phyloP scores from a whole-genome alignment of 2,797 vertebrate species.

The Semaprochilodus insignis region DNA sequence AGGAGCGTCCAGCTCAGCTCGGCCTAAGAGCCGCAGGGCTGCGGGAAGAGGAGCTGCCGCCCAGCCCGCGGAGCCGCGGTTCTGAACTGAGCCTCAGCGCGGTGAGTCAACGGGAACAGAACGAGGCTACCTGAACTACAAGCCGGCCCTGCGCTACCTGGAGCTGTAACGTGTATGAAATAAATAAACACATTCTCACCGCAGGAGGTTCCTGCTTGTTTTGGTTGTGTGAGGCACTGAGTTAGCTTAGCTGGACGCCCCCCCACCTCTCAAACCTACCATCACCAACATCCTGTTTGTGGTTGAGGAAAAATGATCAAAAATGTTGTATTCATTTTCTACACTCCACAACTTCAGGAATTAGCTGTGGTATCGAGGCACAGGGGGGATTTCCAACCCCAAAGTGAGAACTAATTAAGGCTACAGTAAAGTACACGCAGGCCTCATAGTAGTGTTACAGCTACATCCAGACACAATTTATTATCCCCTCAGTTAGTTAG shows the following conservation, averaged over 20 bases:
- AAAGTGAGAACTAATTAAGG: too few relatives aligned
- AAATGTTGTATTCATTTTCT: neutral
- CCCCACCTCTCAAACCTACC: neutral
- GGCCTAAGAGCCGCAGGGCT: conserved; percentile 66
- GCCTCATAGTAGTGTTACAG: neutral
- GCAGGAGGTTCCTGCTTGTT: neutral
- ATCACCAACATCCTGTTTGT: neutral
- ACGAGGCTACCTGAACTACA: conserved; percentile 44
- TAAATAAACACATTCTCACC: neutral
- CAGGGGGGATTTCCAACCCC: too few relatives aligned
- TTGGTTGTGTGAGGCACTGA: neutral
- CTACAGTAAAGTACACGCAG: neutral
- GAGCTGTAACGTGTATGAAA: neutral
- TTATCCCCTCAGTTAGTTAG: neutral
- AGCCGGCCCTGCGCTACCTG: neutral
- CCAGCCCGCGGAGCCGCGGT: conserved; percentile 62
- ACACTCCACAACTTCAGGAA: too few relatives aligned
- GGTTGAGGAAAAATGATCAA: neutral
- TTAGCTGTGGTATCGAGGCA: neutral
- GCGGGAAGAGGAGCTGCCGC: conserved; percentile 58
- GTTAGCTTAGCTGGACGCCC: neutral
- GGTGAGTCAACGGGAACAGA: conserved; percentile 68
- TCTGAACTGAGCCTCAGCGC: conserved; percentile 64
- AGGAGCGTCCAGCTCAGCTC: conserved; percentile 82
- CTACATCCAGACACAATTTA: neutral